Evolutionary conservation across 64 coral and sea anemone genomes (phyloP).

Genomic region (Trachythela sp.): DNA sequence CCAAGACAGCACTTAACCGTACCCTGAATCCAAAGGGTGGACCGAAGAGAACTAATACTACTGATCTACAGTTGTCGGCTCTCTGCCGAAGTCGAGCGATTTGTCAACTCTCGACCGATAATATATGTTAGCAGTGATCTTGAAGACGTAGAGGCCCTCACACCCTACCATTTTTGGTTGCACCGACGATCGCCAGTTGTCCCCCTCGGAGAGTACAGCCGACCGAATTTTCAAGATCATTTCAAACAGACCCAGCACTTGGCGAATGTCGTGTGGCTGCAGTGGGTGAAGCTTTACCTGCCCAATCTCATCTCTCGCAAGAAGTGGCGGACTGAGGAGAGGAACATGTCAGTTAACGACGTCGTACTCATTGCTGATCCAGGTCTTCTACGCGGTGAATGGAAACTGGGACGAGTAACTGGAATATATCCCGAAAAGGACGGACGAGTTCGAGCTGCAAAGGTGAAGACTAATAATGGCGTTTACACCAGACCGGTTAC

Average conservation of each 20-base stretch:
- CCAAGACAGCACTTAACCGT: neutral
- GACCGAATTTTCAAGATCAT: neutral
- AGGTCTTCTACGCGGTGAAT: neutral
- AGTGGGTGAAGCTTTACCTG: neutral
- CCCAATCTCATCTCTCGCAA: neutral
- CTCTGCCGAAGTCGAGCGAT: too few relatives aligned
- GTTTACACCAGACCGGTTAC: neutral
- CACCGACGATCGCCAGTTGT: too few relatives aligned
- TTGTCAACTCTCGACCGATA: too few relatives aligned
- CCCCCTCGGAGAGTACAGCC: neutral
- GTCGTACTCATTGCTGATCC: neutral
- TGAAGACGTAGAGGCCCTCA: too few relatives aligned
- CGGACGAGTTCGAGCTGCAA: neutral
- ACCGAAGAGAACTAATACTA: neutral
- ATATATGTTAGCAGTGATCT: neutral
- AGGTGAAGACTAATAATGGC: neutral
- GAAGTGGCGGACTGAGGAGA: neutral
- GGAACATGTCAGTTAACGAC: neutral
- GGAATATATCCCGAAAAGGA: neutral
- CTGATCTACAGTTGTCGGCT: neutral
- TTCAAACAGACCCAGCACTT: neutral
- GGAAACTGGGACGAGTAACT: neutral
- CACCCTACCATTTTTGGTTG: too few relatives aligned
- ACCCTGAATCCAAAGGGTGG: neutral
- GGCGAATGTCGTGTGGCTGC: neutral